Evolutionary conservation across 2,113 vertebrate genomes (phyloP), one percentile per base, ranked within the genome.

Genomic region (Cromileptes altivelis): DNA sequence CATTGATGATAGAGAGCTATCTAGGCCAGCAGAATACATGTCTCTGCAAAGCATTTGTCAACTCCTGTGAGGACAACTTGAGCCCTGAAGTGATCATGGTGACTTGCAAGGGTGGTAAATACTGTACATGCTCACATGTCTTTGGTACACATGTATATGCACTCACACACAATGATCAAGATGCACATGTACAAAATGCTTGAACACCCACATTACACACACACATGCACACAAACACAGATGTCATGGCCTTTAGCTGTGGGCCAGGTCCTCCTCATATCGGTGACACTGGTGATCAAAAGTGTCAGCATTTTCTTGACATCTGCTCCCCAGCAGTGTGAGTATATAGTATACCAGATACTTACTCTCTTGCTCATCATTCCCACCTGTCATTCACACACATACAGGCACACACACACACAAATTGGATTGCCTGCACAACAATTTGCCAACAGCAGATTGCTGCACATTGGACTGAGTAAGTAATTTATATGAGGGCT

Each of bases 271-370:
- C 55, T 23, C 30, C 52, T 71, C 85, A 78, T 88, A 88, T 92
- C 85, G 2, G 68, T 92, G 86, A 91, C 88, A 88, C 83, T 72
- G 10, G 68, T 78, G 63, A 87, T 89, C 84, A 85, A 78, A 89
- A 68, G 79, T 86, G 88, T 93, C 91, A 93, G 90, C 91, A 49
- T 86, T 91, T 92, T 82, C 80, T 47, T 84, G 89, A 84, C 88
- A 89, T 91, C 82, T 91, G 88, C 86, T 85, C 76, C 81, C 65
- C 78, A 78, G 88, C 75, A 88, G 75, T 69, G 80, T 74, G 86
- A 86, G 74, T 80, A 78, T 77, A 75, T 58, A 80, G 63, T 69
- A 67, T 76, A 88, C 74, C 65, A 81, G 76, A 88, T 82, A 82
- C 65, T 72, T 62, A 49, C 42, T 78, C 84, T 79, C 73, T 60